These are phyloP conservation scores for Lamproptera curius DNA, from an alignment of 2,888 invertebrate species.

Conservation along the genomic window DNA sequence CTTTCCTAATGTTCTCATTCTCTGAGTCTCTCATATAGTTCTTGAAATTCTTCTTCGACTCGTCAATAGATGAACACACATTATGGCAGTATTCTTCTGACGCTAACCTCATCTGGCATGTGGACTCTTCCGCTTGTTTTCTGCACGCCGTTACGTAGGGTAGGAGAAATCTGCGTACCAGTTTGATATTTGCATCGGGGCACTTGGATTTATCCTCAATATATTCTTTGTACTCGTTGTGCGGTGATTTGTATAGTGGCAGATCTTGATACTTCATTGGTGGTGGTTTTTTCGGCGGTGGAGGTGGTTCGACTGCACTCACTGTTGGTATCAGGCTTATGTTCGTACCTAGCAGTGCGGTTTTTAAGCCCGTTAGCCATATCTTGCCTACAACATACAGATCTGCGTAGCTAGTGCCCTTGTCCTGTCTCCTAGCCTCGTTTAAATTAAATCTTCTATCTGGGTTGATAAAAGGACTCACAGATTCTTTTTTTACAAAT, in stretches of 20 bases:
- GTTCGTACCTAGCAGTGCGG: conserved; percentile 38
- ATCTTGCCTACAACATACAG: conserved; percentile 43
- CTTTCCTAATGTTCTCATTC: conserved; percentile 37
- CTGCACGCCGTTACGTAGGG: conserved; percentile 41
- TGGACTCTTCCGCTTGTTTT: conserved; percentile 20
- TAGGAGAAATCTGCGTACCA: conserved; percentile 39
- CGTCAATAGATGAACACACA: conserved; percentile 10
- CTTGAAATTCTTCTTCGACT: conserved; percentile 33
- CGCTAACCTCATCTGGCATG: conserved; percentile 25
- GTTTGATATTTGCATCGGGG: conserved; percentile 36
- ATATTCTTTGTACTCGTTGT: conserved; percentile 48
- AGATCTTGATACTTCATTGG: conserved; percentile 55
- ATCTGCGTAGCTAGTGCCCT: conserved; percentile 33
- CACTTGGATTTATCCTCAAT: conserved; percentile 35
- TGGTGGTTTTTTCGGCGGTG: conserved; percentile 43
- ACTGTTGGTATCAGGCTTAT: conserved; percentile 42
- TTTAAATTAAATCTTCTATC: neutral
- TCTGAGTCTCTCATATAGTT: conserved; percentile 40
- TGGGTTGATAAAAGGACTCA: neutral
- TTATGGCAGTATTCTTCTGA: conserved; percentile 24
- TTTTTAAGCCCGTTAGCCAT: conserved; percentile 43
- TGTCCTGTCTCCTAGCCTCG: conserved; percentile 22
- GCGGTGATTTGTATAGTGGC: conserved; percentile 48
- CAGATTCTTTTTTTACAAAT: neutral
- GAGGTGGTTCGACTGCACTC: conserved; percentile 34